These are phyloP conservation scores for Chaunax sp. DNA, from an alignment of 2,797 vertebrate species.

Conservation along the genomic window DNA sequence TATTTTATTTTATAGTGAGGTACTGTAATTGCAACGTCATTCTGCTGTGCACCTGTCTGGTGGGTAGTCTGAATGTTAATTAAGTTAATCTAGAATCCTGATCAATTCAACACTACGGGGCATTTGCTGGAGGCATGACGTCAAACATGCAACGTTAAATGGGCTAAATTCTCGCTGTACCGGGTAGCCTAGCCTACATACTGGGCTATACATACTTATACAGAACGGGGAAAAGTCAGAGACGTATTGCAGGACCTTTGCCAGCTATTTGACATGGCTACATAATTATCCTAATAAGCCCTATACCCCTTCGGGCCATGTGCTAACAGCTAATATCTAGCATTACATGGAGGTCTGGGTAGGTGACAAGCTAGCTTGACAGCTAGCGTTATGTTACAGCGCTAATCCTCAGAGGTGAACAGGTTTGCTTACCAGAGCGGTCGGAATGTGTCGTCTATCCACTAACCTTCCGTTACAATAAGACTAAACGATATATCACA, in stretches of 20 bases:
- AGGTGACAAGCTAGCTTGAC: not conserved
- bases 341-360: not conserved
- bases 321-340: conserved; percentile 16
- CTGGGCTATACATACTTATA: not conserved
- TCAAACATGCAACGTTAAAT: not conserved
- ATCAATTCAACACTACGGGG: too few species aligned
- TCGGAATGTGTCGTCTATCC: conserved; percentile 39
- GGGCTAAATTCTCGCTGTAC: not conserved
- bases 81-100: too few species aligned
- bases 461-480: conserved; percentile 19
- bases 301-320: too few species aligned
- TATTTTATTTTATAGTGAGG: not conserved
- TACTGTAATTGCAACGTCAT: too few species aligned
- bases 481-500: conserved; percentile 13
- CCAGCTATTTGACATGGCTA: not conserved
- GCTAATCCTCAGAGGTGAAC: conserved; percentile 63
- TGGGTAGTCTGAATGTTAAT: not conserved
- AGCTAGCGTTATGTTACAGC: conserved; percentile 7
- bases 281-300: not conserved
- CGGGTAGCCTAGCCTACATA: not conserved
- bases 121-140: not conserved
- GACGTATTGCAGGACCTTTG: not conserved
- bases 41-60: too few species aligned
- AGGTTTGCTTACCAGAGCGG: conserved; percentile 76
- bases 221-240: not conserved